These are phyloP conservation scores for Chalcis sispes DNA, from an alignment of 2,888 invertebrate genomes.

Conservation along the genomic window DNA sequence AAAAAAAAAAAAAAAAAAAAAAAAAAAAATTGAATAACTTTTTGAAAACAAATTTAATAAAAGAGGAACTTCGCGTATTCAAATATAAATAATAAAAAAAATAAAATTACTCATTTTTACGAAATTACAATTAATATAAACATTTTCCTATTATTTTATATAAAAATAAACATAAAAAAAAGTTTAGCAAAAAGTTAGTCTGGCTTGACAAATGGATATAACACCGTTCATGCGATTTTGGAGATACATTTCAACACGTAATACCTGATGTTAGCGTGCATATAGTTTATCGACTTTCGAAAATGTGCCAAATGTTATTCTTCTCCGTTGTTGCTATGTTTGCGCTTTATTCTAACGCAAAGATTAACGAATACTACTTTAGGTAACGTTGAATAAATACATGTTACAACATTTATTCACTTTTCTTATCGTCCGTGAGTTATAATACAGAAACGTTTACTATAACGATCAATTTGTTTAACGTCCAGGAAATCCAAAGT, in stretches of 20 bases:
- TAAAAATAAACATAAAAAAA: not conserved
- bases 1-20: no score
- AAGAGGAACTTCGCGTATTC: no score
- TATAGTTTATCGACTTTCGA: not conserved
- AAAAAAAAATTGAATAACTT: no score
- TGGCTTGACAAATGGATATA: not conserved
- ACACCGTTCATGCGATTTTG: not conserved
- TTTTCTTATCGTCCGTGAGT: not conserved
- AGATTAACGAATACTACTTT: slow-evolving; percentile 12
- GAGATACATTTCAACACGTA: not conserved
- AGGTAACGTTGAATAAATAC: not conserved
- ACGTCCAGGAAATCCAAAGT: no score
- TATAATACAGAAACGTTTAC: no score
- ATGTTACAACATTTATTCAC: not conserved
- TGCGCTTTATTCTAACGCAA: slow-evolving; percentile 4
- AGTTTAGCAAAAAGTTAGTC: not conserved
- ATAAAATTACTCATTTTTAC: no score
- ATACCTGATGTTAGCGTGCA: slow-evolving; percentile 20
- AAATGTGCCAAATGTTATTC: slow-evolving; percentile 20
- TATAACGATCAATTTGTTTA: no score
- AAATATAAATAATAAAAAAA: no score
- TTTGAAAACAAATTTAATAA: no score
- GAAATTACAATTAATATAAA: no score
- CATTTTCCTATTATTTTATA: no score
- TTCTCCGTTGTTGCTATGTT: slow-evolving; percentile 1